These are phyloP conservation scores for Branchellion lobata DNA, from an alignment of 2,888 invertebrate species.

Conservation along the genomic window DNA sequence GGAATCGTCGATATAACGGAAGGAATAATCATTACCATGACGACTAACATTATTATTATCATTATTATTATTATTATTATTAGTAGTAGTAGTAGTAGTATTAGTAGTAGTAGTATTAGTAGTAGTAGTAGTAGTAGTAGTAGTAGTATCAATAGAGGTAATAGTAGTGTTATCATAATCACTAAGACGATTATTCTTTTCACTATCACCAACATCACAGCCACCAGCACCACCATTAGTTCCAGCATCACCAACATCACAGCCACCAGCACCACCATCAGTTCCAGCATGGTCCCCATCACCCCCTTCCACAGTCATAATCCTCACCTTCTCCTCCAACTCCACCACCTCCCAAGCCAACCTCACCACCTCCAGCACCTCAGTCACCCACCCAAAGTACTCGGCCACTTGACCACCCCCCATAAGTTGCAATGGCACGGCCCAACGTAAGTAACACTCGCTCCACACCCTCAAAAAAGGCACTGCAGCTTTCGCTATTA, in stretches of 20 bases:
- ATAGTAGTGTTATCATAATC: conserved; percentile 54
- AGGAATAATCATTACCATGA: not conserved
- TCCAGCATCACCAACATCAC: too few relatives aligned
- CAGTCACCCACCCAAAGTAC: conserved; percentile 61
- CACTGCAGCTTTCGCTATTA: not conserved
- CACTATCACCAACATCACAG: too few relatives aligned
- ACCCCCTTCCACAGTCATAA: too few relatives aligned
- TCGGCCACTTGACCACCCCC: conserved; percentile 67
- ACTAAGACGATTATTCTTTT: conserved; percentile 52
- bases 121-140: not conserved
- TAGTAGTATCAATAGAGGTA: conserved; percentile 10
- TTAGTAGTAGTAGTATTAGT: too few relatives aligned
- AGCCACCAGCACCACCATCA: too few relatives aligned
- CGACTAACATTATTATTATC: too few relatives aligned
- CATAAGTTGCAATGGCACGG: conserved; percentile 76
- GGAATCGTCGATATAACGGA: conserved; percentile 37
- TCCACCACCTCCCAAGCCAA: conserved; percentile 48
- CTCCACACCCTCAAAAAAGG: conserved; percentile 70
- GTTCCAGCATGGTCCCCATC: too few relatives aligned
- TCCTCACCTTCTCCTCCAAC: too few relatives aligned
- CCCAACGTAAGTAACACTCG: conserved; percentile 87
- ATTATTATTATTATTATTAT: too few relatives aligned
- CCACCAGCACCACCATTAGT: too few relatives aligned
- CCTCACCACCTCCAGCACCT: conserved; percentile 61
- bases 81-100: too few relatives aligned